Conservation (phyloP, 1,140 invertebrate genomes). For the Leptinotarsa defecta region DNA sequence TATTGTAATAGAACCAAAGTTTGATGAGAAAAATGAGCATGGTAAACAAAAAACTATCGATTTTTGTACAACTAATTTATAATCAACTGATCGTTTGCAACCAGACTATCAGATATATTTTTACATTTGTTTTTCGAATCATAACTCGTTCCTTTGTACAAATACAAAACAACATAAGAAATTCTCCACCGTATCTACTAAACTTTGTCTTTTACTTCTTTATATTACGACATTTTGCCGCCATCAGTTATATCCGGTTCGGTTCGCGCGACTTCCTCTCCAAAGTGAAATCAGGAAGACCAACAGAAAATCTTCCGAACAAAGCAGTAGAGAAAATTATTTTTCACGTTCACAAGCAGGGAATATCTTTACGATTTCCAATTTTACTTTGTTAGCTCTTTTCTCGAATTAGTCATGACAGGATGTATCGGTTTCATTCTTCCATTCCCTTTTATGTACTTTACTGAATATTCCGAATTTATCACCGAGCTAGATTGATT, state of each 20-base stretch:
- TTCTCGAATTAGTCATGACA: not conserved
- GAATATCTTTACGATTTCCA: not conserved
- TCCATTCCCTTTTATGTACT: too few relatives aligned
- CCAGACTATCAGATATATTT: too few relatives aligned
- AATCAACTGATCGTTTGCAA: too few relatives aligned
- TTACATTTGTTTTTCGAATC: too few relatives aligned
- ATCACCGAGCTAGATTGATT: too few relatives aligned
- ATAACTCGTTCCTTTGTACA: too few relatives aligned
- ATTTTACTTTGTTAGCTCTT: not conserved
- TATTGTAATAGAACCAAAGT: too few relatives aligned
- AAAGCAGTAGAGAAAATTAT: slow-evolving; percentile 20
- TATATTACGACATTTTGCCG: slow-evolving; percentile 37
- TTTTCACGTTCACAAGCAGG: slow-evolving; percentile 19
- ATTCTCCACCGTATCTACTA: not conserved
- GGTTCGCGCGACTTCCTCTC: slow-evolving; percentile 37
- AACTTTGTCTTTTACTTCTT: not conserved
- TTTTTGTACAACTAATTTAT: too few relatives aligned
- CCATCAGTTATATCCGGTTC: slow-evolving; percentile 43
- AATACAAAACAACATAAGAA: not conserved
- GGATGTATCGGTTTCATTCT: slow-evolving; percentile 1
- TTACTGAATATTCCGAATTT: too few relatives aligned
- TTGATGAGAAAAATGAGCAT: too few relatives aligned
- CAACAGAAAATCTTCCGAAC: slow-evolving; percentile 19
- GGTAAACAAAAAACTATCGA: too few relatives aligned
- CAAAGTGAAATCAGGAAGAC: slow-evolving; percentile 27